phyloP scores from a whole-genome alignment of 2,888 invertebrate genomes.

The Caenorhabditis auriculariae region DNA sequence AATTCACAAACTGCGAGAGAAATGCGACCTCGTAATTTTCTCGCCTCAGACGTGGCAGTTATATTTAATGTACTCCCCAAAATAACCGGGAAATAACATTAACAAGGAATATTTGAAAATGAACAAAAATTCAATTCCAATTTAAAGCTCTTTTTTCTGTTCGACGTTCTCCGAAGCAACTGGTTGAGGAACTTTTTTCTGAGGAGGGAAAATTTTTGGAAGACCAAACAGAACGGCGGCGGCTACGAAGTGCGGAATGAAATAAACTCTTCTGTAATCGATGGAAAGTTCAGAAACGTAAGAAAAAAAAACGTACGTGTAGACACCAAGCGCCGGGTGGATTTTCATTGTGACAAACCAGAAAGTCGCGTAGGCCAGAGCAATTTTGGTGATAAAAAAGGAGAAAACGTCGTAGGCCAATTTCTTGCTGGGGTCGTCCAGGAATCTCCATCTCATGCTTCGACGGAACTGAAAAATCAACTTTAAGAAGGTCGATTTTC shows the following conservation, averaged over 20 bases:
- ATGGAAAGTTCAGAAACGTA: neutral
- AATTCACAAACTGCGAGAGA: too few relatives aligned
- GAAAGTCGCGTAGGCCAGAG: conserved; percentile 85
- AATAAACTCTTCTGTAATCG: conserved; percentile 65
- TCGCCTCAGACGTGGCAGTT: too few relatives aligned
- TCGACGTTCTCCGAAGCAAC: neutral
- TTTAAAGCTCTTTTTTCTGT: neutral
- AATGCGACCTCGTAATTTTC: too few relatives aligned
- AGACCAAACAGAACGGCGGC: conserved; percentile 64
- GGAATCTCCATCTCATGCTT: conserved; percentile 78
- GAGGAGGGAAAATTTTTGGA: conserved; percentile 59
- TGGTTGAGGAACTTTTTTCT: conserved; percentile 19
- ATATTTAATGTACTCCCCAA: too few relatives aligned
- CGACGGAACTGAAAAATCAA: conserved; percentile 74
- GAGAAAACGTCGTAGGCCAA: conserved; percentile 81
- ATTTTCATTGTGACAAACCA: conserved; percentile 88
- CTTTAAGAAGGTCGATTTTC: neutral
- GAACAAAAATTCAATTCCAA: too few relatives aligned
- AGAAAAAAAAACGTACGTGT: conserved; percentile 73
- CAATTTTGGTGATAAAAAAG: conserved; percentile 76
- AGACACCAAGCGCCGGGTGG: conserved; percentile 76
- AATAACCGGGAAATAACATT: too few relatives aligned
- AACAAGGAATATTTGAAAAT: too few relatives aligned
- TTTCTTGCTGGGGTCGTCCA: conserved; percentile 69
- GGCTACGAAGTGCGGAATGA: conserved; percentile 65